Base-by-base conservation (phyloP, 2,797 vertebrate genomes). In the Carcharodon carcharias region DNA sequence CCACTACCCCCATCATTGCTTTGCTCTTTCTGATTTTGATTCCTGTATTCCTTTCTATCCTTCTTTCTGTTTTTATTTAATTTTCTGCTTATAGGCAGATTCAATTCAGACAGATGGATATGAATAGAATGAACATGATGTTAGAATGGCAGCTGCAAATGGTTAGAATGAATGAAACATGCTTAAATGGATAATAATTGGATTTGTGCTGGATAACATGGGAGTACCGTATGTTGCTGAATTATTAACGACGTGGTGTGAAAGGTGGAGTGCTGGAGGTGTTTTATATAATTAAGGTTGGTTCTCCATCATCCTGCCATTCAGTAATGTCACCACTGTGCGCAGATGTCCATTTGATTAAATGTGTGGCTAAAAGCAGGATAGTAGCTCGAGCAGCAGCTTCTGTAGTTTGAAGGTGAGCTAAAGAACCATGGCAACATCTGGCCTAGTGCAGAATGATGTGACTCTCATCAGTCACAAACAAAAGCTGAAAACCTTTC, bases 251-350 rank as follows among this genome's bases (percentile, higher is more conserved):
- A 95, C 65, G 54, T 12, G 40, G 63, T 23, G 26, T 45, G 63
- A 95, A 69, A 95, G 93, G 63, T 95, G 45, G 31, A 45, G 8
- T 67, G 93, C 93, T 71, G 93, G 63, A 71, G 93, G 93, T 54
- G 45, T n/a, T 95, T 95, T 45, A 54, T 67, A 1, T 95, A 50
- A 95, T 91, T 63, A 63, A 63, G 88, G 58, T 31, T 71, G 65
- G 93, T 69, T 71, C 45, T 95, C 93, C 23, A 95, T 95, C 67
- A 69, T 95, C 93, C n/a, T 45, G 92, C 92, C 63, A 11, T 69
- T 40, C 63, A 67, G 61, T 67, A 26, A 95, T 95, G 58, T 92
- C 89, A 91, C 88, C 11, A 21, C 35, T 35, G 31, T 31, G 89
- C 63, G 89, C 23, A 63, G 31, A 92, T 58, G 93, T 95, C 93